Base-by-base conservation (phyloP, 2,797 vertebrate genomes). In the Cyprinodon diabolis region DNA sequence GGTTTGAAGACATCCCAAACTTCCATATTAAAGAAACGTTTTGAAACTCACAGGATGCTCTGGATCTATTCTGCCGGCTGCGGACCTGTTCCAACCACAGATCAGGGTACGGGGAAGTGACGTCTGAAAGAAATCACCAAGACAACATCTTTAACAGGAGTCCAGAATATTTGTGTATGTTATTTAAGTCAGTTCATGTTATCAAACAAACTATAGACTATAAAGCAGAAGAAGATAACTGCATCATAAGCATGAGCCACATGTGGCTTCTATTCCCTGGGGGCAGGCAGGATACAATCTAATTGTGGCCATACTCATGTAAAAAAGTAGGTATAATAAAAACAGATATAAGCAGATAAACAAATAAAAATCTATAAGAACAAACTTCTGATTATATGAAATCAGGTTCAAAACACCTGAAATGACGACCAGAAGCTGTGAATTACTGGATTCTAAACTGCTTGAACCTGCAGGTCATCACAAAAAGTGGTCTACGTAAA, bases 61-160 rank as follows among this genome's bases (percentile, higher is more conserved):
- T 96, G 86, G 95, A 98, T 76, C 96, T 96, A 92, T 97, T 98
- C 93, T 98, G 97, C 45, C 97, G 95, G 71, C 97, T 98, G 84
- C 96, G 97, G 40, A 96, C 96, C 94, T 98, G 98, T 76, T 98
- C 97, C 3, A 95, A 97, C 97, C 97, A 99, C 68, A 99, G 95
- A 0, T 96, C 98, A 23, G 98, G 98, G 79, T 97, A 98, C 77
- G 96, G 97, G 69, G 96, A 96, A 67, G 95, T 97, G 40, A 97
- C 96, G 89, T 98, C 97, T 99, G 89, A 76, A 48, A 81, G 78
- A 90, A 21, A 67, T 66, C 21, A 23, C 19, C 62, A 47, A 71
- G 71, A 84, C 78, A 84, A 77, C 75, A 89, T 91, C 84, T 85
- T 92, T 86, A 86, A 74, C 58, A 68, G 79, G 70, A 85, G 75